These are phyloP conservation scores for Limnodromus scolopaceus DNA, from an alignment of 2,797 vertebrate genomes.

Conservation along the genomic window DNA sequence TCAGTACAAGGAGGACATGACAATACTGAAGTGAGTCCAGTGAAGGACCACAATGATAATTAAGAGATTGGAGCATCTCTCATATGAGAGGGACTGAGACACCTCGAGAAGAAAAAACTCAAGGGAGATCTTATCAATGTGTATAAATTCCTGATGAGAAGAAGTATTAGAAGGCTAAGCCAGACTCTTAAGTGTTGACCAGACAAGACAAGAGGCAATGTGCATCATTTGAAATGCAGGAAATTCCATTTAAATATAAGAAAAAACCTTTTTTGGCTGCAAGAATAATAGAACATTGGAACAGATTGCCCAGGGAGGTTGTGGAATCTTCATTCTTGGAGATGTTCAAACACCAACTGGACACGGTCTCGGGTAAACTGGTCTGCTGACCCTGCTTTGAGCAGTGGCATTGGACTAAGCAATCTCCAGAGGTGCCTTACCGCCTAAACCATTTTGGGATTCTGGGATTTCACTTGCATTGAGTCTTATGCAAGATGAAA, in stretches of 20 bases:
- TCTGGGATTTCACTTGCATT: not conserved
- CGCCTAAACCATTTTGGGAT: fast-evolving
- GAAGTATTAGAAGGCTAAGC: not conserved
- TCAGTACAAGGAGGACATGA: not conserved
- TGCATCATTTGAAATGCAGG: not conserved
- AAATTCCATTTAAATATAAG: not conserved
- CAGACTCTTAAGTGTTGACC: not conserved
- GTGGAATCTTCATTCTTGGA: not conserved
- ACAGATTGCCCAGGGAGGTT: not conserved
- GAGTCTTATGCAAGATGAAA: not conserved
- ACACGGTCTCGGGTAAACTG: not conserved
- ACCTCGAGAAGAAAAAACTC: not conserved
- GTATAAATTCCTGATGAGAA: not conserved
- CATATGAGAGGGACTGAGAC: not conserved
- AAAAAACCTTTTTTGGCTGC: not conserved
- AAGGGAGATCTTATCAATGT: not conserved
- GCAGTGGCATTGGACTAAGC: not conserved
- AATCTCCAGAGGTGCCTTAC: not conserved
- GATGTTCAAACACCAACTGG: not conserved
- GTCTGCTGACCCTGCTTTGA: not conserved
- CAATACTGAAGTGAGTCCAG: not conserved
- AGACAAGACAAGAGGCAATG: not conserved
- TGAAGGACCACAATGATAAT: not conserved
- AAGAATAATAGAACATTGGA: not conserved
- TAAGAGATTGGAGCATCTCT: not conserved